Evolutionary conservation across 2,888 invertebrate genomes (phyloP), one percentile per base, ranked within the genome.

Genomic region (Limnephilus marmoratus): DNA sequence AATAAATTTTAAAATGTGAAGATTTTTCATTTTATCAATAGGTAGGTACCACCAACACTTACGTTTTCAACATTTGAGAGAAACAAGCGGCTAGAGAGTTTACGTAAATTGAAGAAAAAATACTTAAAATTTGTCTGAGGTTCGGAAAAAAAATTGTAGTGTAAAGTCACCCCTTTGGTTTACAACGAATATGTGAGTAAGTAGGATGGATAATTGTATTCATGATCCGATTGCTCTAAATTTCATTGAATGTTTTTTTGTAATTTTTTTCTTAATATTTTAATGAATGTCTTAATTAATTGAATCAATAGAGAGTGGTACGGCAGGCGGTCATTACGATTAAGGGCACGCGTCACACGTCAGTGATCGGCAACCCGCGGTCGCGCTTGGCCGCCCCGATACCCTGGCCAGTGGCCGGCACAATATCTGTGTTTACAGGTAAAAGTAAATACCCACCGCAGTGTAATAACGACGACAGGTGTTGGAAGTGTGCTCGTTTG

Each of bases 381-480:
- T 24, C 41, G 49, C 90, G 91, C 85, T 91, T 81, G 87, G 85
- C 81, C 85, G 49, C 87, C 29, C 90, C 89, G 81, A 49, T 49
- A 0, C 49, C 49, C 49, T 49, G 49, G 49, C 49, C 49, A 15
- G 85, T 85, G 85, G 81, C 81, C 85, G 90, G 37, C 86, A 24
- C 45, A 90, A 91, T 88, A 91, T 92, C 85, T 90, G 91, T 91
- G 86, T 92, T 93, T 91, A 92, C 92, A 92, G 81, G 93, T 68
- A 68, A 68, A 93, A 93, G 93, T 92, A 93, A 92, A 91, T 68
- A 91, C 81, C 41, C 85, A 92, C 92, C 92, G 90, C 90, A 87
- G 41, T 81, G 34, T 92, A 92, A 92, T 86, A 91, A 85, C 41
- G 53, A 41, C 49, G 93, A 93, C 93, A 93, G 93, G 93, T 93